phyloP scores from a whole-genome alignment of 2,888 invertebrate species.

The Drosophila kuntzei region DNA sequence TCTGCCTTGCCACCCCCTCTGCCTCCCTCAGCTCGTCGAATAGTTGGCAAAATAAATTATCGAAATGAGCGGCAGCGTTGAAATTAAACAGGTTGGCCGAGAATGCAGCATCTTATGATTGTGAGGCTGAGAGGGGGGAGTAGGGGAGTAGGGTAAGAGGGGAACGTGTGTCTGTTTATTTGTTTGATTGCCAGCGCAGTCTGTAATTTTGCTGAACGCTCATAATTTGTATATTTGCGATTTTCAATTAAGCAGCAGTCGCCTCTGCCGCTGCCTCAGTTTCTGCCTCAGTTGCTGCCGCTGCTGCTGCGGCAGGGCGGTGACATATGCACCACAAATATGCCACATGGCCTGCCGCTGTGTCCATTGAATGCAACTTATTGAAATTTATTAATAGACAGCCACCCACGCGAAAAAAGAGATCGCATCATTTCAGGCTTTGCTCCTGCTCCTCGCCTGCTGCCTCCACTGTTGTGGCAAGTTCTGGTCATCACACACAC shows the following conservation, averaged over 20 bases:
- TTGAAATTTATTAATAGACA: conserved; percentile 79
- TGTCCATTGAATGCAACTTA: conserved; percentile 71
- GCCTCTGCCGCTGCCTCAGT: neutral
- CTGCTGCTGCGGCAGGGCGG: conserved; percentile 45
- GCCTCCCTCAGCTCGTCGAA: conserved; percentile 30
- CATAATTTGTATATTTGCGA: conserved; percentile 77
- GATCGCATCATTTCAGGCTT: conserved; percentile 12
- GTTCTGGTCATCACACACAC: conserved; percentile 6
- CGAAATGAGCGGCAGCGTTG: conserved; percentile 72
- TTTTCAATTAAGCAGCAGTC: conserved; percentile 75
- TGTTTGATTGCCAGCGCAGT: conserved; percentile 70
- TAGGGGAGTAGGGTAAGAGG: neutral
- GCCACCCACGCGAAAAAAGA: conserved; percentile 57
- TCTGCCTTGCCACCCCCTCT: neutral
- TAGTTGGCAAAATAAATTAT: conserved; percentile 78
- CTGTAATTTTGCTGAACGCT: conserved; percentile 37
- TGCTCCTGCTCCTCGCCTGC: neutral
- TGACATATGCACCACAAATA: conserved; percentile 80
- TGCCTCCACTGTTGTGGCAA: conserved; percentile 3
- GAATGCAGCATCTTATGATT: conserved; percentile 51
- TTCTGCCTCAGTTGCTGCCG: conserved; percentile 1
- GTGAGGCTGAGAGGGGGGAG: neutral
- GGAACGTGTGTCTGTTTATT: conserved; percentile 63
- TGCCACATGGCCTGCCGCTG: conserved; percentile 69
- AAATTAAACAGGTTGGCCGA: conserved; percentile 80